Evolutionary conservation across 1,140 invertebrate species (phyloP).

Genomic region (Polyergus mexicanus): DNA sequence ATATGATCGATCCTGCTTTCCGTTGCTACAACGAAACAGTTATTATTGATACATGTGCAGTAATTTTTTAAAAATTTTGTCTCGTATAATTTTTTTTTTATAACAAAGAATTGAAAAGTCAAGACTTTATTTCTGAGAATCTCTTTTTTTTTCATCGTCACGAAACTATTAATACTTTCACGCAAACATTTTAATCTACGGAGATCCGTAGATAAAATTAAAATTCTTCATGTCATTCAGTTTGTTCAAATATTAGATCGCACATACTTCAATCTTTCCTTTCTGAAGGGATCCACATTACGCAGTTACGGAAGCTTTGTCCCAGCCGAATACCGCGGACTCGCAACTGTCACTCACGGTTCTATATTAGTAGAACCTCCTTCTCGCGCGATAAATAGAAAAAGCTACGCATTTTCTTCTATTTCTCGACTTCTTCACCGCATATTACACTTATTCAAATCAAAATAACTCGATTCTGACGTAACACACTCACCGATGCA

Average conservation of each 20-base stretch:
- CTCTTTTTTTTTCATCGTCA: not conserved
- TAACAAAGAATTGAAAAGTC: not conserved
- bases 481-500: slow-evolving; percentile 79
- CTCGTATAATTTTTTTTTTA: not conserved
- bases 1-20: not conserved
- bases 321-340: not conserved
- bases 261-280: not conserved
- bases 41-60: not conserved
- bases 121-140: not conserved
- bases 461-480: not conserved
- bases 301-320: not conserved
- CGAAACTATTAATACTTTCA: not conserved
- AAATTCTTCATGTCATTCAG: not conserved
- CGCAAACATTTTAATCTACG: not conserved
- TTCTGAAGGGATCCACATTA: not conserved
- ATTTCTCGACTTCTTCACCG: not conserved
- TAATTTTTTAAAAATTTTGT: slow-evolving; percentile 7
- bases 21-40: not conserved
- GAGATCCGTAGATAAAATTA: not conserved
- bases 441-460: not conserved
- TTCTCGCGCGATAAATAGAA: not conserved
- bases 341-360: not conserved
- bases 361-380: not conserved
- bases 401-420: too few relatives aligned
- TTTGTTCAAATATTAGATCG: not conserved